Evolutionary conservation across 2,113 vertebrate genomes (phyloP).

Genomic region (Cyanistes caeruleus): DNA sequence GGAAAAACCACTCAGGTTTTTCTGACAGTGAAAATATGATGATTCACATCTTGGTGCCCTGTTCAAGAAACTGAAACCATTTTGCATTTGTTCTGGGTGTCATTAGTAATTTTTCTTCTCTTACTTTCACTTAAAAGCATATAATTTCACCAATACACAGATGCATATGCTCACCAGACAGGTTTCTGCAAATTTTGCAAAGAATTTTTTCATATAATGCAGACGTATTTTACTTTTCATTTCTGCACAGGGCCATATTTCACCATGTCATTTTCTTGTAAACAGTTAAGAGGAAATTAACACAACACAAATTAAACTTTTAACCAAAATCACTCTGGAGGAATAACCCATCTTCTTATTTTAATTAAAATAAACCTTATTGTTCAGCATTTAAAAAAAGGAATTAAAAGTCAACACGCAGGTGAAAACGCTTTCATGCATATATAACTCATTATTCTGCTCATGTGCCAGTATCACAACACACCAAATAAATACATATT

Average conservation of each 20-base stretch:
- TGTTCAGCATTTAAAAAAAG: background rate
- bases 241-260: background rate
- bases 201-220: background rate
- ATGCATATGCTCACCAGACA: background rate
- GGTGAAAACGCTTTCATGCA: background rate
- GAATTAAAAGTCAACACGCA: background rate
- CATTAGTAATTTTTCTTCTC: background rate
- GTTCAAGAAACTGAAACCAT: conserved; percentile 38
- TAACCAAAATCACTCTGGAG: background rate
- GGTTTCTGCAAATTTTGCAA: background rate
- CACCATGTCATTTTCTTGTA: background rate
- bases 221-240: background rate
- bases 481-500: conserved; percentile 15
- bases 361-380: conserved; percentile 18
- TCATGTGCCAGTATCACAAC: background rate
- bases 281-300: conserved; percentile 22
- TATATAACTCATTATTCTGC: background rate
- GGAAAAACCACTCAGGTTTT: background rate
- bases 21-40: conserved; percentile 8
- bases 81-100: background rate
- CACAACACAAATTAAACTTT: background rate
- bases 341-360: conserved; percentile 15
- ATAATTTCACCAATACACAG: background rate
- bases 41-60: background rate
- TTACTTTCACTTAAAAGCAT: conserved; percentile 19